Evolutionary conservation across 2,113 vertebrate genomes (phyloP), one percentile per base, ranked within the genome.

Genomic region (Gobio gobio): DNA sequence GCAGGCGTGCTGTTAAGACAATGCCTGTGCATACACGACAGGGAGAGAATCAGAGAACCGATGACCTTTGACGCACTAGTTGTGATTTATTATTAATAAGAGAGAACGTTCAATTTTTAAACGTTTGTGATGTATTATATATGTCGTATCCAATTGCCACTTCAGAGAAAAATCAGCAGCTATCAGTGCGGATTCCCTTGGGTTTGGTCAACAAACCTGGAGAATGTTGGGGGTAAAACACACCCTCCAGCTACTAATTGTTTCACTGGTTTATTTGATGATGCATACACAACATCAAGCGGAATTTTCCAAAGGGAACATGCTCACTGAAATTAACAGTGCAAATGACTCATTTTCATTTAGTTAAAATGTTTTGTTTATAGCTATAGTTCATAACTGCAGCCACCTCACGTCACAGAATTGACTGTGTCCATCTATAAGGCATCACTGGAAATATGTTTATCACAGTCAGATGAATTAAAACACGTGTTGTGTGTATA

Each of bases 61-160:
- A 56, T 2, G 29, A 84, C 82, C 76, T 86, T 73, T 78, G 80
- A 74, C 79, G 18, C 66, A 26, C 45, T 74, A 22, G 10, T 33
- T 72, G 54, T 83, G 51, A 2, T 78, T 80, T 64, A 83, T 89
- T 79, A 87, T 87, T 83, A 51, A 89, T 80, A 26, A 80, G 59
- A 33, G 47, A 3, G 14, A 45, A 75, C 56, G 80, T 89, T 83
- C 45, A 83, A 85, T 85, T 66, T 87, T 85, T 83, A 75, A 78
- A 73, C 22, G 29, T 79, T 76, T 78, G 54, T 26, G 10, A 85
- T 87, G 74, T 87, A 85, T 88, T 84, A 88, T 88, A 85, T 40
- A 86, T 85, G 83, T 20, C 3, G 26, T 40, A 66, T 88, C 78
- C 70, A 76, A 43, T 68, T 74, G 43, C 68, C 59, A 56, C 58